These are phyloP conservation scores for Pseudococcus viburni DNA, from an alignment of 2,888 invertebrate genomes.

Conservation along the genomic window DNA sequence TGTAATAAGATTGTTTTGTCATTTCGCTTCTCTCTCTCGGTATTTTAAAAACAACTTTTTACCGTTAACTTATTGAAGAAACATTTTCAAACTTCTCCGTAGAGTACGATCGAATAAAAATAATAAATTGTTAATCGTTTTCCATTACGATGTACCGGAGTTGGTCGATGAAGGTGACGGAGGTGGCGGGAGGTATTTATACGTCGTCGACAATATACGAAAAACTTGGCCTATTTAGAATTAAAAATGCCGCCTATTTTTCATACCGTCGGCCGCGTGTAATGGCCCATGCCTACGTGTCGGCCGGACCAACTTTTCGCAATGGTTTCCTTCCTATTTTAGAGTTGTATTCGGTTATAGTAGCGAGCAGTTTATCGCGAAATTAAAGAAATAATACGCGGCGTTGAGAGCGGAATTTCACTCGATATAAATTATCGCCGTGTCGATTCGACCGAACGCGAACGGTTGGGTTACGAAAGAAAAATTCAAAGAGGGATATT, in stretches of 20 bases:
- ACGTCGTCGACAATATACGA: not conserved
- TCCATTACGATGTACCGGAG: not conserved
- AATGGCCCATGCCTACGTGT: not conserved
- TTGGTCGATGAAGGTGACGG: no score
- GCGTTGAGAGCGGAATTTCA: not conserved
- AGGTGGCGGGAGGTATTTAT: not conserved
- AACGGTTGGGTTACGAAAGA: no score
- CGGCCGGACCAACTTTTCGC: not conserved
- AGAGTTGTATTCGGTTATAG: not conserved
- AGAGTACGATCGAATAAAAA: constrained; percentile 15
- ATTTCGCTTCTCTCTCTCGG: not conserved
- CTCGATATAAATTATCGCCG: no score
- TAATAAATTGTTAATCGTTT: constrained; percentile 55
- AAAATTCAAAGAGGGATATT: no score
- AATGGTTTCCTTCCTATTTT: constrained; percentile 33
- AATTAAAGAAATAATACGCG: not conserved
- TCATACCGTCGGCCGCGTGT: not conserved
- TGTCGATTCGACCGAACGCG: no score
- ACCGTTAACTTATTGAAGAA: constrained; percentile 42
- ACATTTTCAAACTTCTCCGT: constrained; percentile 39
- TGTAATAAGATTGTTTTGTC: constrained; percentile 56
- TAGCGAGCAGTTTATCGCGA: not conserved
- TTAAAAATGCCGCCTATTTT: constrained; percentile 45
- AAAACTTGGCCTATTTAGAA: constrained; percentile 39
- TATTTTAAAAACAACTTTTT: constrained; percentile 40